Evolutionary conservation across 2,888 invertebrate genomes (phyloP), one percentile per base, ranked within the genome.

Genomic region (Cephonodes hylas): DNA sequence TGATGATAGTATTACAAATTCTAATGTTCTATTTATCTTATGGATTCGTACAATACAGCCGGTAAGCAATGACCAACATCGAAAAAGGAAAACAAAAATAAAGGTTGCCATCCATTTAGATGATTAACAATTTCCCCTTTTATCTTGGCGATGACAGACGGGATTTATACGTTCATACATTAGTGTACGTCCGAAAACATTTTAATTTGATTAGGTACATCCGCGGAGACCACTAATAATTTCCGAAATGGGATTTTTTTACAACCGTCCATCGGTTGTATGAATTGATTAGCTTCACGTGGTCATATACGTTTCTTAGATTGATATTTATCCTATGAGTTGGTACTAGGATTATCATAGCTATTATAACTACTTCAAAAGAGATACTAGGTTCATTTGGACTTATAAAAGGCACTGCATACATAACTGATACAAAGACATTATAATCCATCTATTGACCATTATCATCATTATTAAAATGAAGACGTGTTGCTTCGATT

Each of bases 101-200:
- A 53, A 68, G 63, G 64, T 71, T 58, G 66, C 70, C 60, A 31
- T 53, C 53, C 53, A 53, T 53, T 53, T 31, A 53, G 53, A 53
- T 53, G 31, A 53, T 53, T 53, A 53, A 53, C 53, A 53, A 53
- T 53, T 53, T 53, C 53, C 53, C 53, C 53, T 53, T 53, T 53
- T 53, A 53, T 53, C 53, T 53, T 53, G 27, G 18, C 10, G 53
- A 53, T 53, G 53, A 53, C 53, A 31, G 53, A 18, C 8, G 10
- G 8, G 18, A 53, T 53, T 3, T 53, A 53, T 31, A 53, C 53
- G 31, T 27, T 31, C 7, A 18, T 53, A 27, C 6, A 27, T 53
- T 53, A 20, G 53, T 53, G 18, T 53, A 31, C 53, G 53, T 53
- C 53, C 18, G 31, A 53, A 53, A 53, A 53, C 53, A 53, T 53